Evolutionary conservation across 2,888 invertebrate genomes (phyloP), one percentile per base, ranked within the genome.

Genomic region (Idaea dimidiata): DNA sequence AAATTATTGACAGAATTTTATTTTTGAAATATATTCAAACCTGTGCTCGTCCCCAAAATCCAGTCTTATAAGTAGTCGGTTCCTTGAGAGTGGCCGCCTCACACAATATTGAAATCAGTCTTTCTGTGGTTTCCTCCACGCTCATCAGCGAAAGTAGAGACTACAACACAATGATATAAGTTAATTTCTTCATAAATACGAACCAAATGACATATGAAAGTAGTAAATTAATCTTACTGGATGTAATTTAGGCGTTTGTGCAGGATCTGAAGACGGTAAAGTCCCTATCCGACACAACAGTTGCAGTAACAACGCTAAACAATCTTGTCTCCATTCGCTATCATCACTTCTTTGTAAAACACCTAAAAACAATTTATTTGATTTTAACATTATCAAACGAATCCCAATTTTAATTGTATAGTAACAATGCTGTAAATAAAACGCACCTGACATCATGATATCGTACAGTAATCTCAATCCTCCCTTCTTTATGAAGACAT

Each of bases 311-410:
- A 97, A 95, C 4, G 98, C 98, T 32, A 99, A 91, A 78, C 98
- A 98, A 82, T 99, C 99, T 82, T 98, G 98, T 62, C 98, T 95
- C 99, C 99, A 99, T 88, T 98, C 97, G 74, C 95, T 95, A 71
- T 97, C 96, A 61, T 96, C 95, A 67, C 93, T 93, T 24, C 91
- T 79, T 90, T 97, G 97, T 66, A 97, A 83, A 55, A 95, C 94
- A 56, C 96, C 95, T 94, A 63, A 5, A 70, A 73, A 61, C 62
- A n/a, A n/a, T 57, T 54, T 54, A 54, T 6, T 16, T 54, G 6
- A 3, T 16, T 54, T 0, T 0, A 54, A 54, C 3, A 54, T 54
- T 16, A 16, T 16, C 16, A 54, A 54, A 54, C 16, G 4, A 32
- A 54, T 54, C n/a, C n/a, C n/a, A n/a, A n/a, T n/a, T n/a, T n/a